These are phyloP conservation scores for Salarias fasciatus DNA, from an alignment of 2,797 vertebrate species.

Conservation along the genomic window DNA sequence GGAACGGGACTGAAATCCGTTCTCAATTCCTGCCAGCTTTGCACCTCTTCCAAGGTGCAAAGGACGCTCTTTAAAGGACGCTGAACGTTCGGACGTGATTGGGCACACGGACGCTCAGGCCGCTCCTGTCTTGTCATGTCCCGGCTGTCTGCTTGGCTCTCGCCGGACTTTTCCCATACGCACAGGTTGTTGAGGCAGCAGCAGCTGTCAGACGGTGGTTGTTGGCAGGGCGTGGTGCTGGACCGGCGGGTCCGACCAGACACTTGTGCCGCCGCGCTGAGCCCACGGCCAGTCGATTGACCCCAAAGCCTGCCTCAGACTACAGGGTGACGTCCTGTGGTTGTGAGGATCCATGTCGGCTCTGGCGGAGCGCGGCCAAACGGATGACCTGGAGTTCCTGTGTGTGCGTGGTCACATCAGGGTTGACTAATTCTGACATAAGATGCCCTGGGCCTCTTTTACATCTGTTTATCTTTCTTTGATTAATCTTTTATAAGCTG, in stretches of 20 bases:
- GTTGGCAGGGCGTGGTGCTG: constrained; percentile 75
- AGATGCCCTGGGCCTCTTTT: constrained; percentile 24
- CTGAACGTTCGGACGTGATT: constrained; percentile 46
- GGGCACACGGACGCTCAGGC: constrained; percentile 38
- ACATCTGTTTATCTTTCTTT: constrained; percentile 44
- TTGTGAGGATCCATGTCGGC: constrained; percentile 55
- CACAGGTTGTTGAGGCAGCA: constrained; percentile 68
- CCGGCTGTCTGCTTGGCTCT: constrained; percentile 59
- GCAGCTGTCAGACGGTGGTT: constrained; percentile 80
- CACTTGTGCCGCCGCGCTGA: constrained; percentile 67
- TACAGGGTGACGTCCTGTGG: constrained; percentile 62
- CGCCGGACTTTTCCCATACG: constrained; percentile 63
- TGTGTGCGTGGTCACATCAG: constrained; percentile 43
- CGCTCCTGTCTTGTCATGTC: constrained; percentile 45
- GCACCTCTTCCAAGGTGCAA: too few relatives aligned
- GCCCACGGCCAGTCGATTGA: constrained; percentile 62
- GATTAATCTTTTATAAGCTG: constrained; percentile 42
- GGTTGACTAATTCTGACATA: constrained; percentile 31
- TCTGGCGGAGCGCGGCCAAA: constrained; percentile 43
- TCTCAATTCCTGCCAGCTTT: constrained; percentile 72
- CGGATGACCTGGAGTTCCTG: constrained; percentile 56
- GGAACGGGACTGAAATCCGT: constrained; percentile 77
- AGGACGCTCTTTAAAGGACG: constrained; percentile 68
- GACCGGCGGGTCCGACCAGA: constrained; percentile 74
- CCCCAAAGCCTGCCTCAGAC: constrained; percentile 64